These are phyloP conservation scores for Clusia tigrina DNA, from an alignment of 2,888 invertebrate genomes.

Conservation along the genomic window DNA sequence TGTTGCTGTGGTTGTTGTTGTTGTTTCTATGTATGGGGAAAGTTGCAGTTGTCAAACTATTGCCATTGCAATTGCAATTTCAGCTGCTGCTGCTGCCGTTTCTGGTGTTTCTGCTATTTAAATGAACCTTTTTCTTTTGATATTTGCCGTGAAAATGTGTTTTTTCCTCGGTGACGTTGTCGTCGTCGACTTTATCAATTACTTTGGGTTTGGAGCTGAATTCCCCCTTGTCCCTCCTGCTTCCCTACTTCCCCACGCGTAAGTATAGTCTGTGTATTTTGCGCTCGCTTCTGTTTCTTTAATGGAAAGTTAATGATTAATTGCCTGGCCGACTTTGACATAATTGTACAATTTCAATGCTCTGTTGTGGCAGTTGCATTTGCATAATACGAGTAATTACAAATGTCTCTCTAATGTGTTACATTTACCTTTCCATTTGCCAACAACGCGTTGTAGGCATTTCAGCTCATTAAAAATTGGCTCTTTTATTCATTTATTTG, in stretches of 20 bases:
- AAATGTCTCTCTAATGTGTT: neutral
- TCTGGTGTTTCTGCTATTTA: neutral
- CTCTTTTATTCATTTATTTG: too few species aligned
- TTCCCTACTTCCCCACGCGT: too few species aligned
- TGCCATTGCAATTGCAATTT: neutral
- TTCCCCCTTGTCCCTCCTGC: too few species aligned
- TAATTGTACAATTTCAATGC: slow-evolving; percentile 2
- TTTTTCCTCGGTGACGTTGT: neutral
- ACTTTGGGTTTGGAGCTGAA: too few species aligned
- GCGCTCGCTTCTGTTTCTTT: too few species aligned
- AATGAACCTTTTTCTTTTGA: neutral
- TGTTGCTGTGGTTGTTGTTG: too few species aligned
- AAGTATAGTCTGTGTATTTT: too few species aligned
- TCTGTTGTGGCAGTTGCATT: neutral
- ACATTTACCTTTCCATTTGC: neutral
- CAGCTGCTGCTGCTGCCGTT: neutral
- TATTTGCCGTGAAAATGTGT: neutral
- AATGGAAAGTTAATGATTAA: neutral
- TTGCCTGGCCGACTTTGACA: neutral
- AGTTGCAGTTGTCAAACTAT: neutral
- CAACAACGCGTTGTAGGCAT: neutral
- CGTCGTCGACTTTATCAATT: neutral
- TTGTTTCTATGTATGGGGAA: neutral
- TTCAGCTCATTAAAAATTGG: neutral
- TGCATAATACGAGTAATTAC: neutral